Evolutionary conservation across 64 coral and sea anemone genomes (phyloP), one percentile per base, ranked within the genome.

Genomic region (Pocillopora verrucosa): DNA sequence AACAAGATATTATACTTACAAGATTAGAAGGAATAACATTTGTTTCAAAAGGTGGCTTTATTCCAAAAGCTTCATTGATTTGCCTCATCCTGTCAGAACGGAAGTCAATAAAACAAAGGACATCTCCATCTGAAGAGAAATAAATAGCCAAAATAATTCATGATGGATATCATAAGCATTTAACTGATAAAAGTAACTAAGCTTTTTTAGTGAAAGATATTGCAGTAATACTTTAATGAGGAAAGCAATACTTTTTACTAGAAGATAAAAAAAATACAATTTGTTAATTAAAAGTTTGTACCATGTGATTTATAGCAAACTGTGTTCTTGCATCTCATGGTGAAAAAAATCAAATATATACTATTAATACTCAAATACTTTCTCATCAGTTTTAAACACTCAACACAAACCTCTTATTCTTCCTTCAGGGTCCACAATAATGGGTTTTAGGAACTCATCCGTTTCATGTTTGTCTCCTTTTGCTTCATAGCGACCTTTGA

Each of bases 31-130:
- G 93, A 30, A 99, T 95, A 61, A 91, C 79, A 89, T 90, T 84
- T 86, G 97, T 99, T 30, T 95, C 94, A 95, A 99, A 99, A 17
- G 94, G 93, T 35, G 97, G 97, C 62, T 99, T 99, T 61, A 99
- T 93, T 25, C 97, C 97, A 76, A 95, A 83, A 14, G 96, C 88
- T 95, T 98, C 96, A 41, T 90, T 95, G 36, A 98, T 98, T 86
- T 98, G 88, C 34, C 96, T 92, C 96, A 98, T 98, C 76, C 96
- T 88, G 41, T 98, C 96, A 62, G 96, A 35, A 65, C 96, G 93
- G 58, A 95, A 98, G 69, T 98, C 93, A 80, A 98, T 93, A 70
- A 95, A 98, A 35, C 94, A 95, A 26, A 98, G 79, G 15, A 91
- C 93, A 76, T 98, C 96, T 68, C 96, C 93, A 95, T 98, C 96